phyloP scores from a whole-genome alignment of 2,797 vertebrate genomes.

The Aratinga solstitialis region DNA sequence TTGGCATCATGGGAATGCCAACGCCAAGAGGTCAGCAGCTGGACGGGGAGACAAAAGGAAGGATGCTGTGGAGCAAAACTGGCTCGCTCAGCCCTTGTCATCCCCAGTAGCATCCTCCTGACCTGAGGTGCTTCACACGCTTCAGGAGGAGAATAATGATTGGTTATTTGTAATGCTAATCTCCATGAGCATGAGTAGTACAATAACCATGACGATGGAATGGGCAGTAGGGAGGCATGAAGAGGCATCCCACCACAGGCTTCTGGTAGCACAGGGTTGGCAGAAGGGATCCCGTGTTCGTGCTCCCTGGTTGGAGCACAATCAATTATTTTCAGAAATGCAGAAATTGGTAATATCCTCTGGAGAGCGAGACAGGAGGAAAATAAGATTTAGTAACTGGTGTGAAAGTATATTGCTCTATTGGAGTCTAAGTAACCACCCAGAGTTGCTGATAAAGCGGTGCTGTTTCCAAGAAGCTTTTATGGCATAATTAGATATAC shows the following conservation, averaged over 20 bases:
- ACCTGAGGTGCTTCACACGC: not conserved
- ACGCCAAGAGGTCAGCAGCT: not conserved
- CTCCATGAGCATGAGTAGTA: not conserved
- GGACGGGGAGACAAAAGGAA: not conserved
- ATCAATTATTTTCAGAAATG: not conserved
- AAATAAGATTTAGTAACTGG: constrained; percentile 32
- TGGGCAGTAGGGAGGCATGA: not conserved
- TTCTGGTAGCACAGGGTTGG: not conserved
- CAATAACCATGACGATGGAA: not conserved
- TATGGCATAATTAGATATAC: not conserved
- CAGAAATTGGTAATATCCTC: not conserved
- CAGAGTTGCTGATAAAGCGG: not conserved
- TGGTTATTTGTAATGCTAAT: not conserved
- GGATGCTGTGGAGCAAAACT: not conserved
- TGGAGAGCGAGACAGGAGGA: constrained; percentile 7
- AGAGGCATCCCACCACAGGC: not conserved
- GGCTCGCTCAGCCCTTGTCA: not conserved
- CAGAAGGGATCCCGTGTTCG: not conserved
- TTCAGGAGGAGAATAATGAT: not conserved
- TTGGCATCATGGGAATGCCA: not conserved
- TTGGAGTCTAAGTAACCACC: not conserved
- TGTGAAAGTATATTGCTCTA: not conserved
- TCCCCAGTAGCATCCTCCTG: not conserved
- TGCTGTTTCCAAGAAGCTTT: not conserved
- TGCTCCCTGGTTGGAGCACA: not conserved